Evolutionary conservation across 2,113 vertebrate species (phyloP).

Genomic region (Sylvietta virens): DNA sequence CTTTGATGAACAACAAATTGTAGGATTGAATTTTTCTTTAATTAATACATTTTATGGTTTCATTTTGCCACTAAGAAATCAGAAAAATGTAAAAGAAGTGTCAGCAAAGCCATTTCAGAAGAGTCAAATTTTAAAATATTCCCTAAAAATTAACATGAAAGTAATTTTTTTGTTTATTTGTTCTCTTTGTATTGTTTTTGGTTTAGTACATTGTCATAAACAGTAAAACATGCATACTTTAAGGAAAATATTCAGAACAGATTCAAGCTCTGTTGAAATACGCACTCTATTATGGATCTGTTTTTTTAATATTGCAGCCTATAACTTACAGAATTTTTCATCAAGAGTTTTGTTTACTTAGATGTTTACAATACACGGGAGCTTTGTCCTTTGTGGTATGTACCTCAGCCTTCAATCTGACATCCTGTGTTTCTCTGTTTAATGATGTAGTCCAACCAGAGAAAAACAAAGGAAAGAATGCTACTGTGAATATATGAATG

Average conservation of each 20-base stretch:
- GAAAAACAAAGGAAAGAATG: background rate
- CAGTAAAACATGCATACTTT: background rate
- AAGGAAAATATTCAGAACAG: background rate
- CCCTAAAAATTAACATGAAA: background rate
- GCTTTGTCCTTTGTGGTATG: background rate
- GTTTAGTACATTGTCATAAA: background rate
- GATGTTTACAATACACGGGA: background rate
- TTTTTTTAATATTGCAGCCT: background rate
- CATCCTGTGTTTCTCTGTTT: background rate
- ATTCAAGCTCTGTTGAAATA: background rate
- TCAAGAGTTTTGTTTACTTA: background rate
- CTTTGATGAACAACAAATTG: background rate
- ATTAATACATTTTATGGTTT: background rate
- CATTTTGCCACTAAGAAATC: background rate
- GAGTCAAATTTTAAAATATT: background rate
- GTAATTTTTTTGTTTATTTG: background rate
- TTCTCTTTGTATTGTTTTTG: background rate
- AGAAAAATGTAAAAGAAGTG: background rate
- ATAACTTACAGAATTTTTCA: background rate
- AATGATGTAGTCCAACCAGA: background rate
- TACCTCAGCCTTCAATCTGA: background rate
- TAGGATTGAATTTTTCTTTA: background rate
- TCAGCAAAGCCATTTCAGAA: background rate
- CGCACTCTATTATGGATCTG: background rate
- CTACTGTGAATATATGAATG: background rate